Conservation (phyloP, 2,113 vertebrate species). For the Conger conger region DNA sequence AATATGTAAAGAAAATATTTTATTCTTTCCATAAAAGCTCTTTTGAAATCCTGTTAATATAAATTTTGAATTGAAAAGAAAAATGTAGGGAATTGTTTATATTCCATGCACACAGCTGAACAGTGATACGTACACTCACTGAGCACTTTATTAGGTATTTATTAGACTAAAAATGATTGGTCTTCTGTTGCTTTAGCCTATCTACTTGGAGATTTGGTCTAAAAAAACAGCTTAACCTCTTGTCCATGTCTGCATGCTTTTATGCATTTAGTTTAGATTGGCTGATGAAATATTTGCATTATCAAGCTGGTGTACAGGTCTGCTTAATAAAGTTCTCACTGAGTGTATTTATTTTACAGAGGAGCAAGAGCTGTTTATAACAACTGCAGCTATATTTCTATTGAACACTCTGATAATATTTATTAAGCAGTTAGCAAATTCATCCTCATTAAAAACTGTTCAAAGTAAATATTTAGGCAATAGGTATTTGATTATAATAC, state of each 20-base stretch:
- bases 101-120: background rate
- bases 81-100: background rate
- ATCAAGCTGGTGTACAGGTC: too few species aligned
- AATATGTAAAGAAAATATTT: background rate
- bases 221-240: too few species aligned
- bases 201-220: too few species aligned
- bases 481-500: background rate
- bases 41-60: background rate
- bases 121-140: background rate
- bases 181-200: too few species aligned
- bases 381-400: background rate
- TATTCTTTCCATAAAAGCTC: background rate
- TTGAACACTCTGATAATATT: background rate
- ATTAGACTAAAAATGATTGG: too few species aligned
- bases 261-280: too few species aligned
- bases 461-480: slow-evolving; percentile 25
- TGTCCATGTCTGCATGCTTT: too few species aligned
- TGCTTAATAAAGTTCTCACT: too few species aligned
- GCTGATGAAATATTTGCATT: too few species aligned
- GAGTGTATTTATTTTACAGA: too few species aligned
- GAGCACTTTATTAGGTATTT: too few species aligned
- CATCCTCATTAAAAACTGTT: slow-evolving; percentile 8
- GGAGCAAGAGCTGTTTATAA: background rate
- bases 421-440: slow-evolving; percentile 1
- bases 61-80: background rate